Evolutionary conservation across 1,140 invertebrate species (phyloP).

Genomic region (Pteromalus puparum): DNA sequence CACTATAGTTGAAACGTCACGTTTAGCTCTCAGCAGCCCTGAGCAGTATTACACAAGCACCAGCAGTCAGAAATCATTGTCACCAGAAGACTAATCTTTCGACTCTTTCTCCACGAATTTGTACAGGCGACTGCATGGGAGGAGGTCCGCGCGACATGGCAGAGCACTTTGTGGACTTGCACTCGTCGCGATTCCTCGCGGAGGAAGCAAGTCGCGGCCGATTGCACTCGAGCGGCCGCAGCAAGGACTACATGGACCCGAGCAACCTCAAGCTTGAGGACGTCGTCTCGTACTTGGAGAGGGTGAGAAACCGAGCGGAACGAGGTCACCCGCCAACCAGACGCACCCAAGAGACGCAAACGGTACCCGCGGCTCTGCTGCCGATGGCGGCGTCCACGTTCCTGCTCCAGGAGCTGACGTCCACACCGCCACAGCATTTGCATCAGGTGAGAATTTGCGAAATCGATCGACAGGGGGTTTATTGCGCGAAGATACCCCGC

Average conservation of each 20-base stretch:
- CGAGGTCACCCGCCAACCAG: constrained; percentile 66
- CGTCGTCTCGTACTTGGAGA: constrained; percentile 67
- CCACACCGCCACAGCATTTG: constrained; percentile 66
- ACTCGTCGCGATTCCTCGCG: constrained; percentile 84
- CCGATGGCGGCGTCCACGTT: constrained; percentile 67
- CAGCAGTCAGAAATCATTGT: too few species aligned
- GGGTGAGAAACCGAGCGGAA: constrained; percentile 69
- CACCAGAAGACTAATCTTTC: too few species aligned
- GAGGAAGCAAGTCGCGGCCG: constrained; percentile 67
- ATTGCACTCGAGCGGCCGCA: constrained; percentile 35
- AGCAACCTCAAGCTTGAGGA: constrained; percentile 69
- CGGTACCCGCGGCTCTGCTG: constrained; percentile 68
- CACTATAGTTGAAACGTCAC: too few species aligned
- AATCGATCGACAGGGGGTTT: too few species aligned
- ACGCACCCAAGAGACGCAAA: constrained; percentile 73
- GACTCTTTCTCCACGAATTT: background rate
- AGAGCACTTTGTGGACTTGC: constrained; percentile 89
- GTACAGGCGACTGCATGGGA: constrained; percentile 82
- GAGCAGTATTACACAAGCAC: too few species aligned
- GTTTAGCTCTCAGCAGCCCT: too few species aligned
- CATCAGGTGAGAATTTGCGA: constrained; percentile 63
- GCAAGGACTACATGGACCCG: constrained; percentile 63
- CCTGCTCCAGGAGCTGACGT: constrained; percentile 69
- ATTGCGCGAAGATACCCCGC: too few species aligned
- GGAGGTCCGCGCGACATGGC: constrained; percentile 85